Conservation (phyloP, 2,113 vertebrate species). For the Sylvietta virens region DNA sequence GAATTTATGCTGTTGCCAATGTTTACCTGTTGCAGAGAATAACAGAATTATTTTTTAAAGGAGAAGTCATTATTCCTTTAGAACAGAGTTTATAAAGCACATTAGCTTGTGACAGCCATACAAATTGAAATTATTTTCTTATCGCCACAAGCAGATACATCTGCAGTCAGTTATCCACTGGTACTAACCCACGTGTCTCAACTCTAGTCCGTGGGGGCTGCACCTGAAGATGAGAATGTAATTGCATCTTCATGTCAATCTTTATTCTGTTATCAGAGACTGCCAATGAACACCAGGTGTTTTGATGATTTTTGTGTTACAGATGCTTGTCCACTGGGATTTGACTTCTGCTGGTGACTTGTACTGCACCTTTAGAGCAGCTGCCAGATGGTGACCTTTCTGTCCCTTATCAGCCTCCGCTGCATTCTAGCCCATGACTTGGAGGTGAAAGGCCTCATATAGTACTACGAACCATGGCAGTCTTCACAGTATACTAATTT, state of each 20-base stretch:
- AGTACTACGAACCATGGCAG: not conserved
- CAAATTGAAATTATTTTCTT: not conserved
- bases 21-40: not conserved
- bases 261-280: not conserved
- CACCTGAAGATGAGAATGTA: not conserved
- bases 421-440: not conserved
- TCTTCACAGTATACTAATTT: not conserved
- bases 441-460: not conserved
- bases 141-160: not conserved
- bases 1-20: not conserved
- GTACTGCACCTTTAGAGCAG: not conserved
- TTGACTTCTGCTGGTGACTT: not conserved
- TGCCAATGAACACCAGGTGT: not conserved
- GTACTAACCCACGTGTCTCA: not conserved
- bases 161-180: not conserved
- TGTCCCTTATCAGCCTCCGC: not conserved
- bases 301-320: not conserved
- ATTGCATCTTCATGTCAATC: not conserved
- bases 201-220: not conserved
- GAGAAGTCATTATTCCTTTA: not conserved
- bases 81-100: not conserved
- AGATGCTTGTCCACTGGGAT: not conserved
- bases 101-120: not conserved
- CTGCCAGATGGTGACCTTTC: not conserved
- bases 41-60: not conserved